A percentile compares a stretch with the other conserved stretches of the same genome.
Conservation (phyloP, 1,140 invertebrate genomes). For the Chionoecetes opilio region DNA sequence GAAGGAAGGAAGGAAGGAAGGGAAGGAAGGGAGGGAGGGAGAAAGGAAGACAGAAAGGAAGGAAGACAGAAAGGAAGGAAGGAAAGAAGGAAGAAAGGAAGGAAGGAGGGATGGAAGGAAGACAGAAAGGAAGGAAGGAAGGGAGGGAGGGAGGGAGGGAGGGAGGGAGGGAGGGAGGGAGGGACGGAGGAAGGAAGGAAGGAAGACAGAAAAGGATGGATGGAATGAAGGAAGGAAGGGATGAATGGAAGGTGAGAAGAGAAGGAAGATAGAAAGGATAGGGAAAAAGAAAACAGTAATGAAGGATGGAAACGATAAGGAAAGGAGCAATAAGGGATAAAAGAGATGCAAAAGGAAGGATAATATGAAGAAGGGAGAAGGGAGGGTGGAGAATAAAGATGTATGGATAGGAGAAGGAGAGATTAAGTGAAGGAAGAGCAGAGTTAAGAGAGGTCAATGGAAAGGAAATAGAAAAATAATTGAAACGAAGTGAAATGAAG, state of each 20-base stretch:
- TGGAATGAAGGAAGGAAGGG: not conserved
- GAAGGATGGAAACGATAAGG: not conserved
- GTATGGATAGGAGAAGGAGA: not conserved
- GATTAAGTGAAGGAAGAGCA: not conserved
- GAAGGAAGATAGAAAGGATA: not conserved
- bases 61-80: too few relatives aligned
- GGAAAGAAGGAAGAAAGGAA: too few relatives aligned
- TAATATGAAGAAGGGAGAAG: not conserved
- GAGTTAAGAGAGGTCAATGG: not conserved
- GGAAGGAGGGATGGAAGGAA: too few relatives aligned
- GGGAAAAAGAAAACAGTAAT: not conserved
- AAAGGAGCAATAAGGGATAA: not conserved
- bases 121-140: too few relatives aligned
- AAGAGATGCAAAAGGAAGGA: not conserved
- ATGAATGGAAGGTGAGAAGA: not conserved
- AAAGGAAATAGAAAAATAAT: too few relatives aligned
- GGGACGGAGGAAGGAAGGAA: not conserved
- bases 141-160: too few relatives aligned
- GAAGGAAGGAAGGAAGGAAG: too few relatives aligned
- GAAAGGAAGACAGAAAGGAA: too few relatives aligned
- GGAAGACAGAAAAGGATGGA: not conserved
- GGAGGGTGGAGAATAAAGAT: not conserved
- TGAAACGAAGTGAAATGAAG: too few relatives aligned
- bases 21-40: not conserved
- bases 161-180: not conserved